Evolutionary conservation across 2,888 invertebrate species (phyloP).

Genomic region (Pachymerium ferrugineum): DNA sequence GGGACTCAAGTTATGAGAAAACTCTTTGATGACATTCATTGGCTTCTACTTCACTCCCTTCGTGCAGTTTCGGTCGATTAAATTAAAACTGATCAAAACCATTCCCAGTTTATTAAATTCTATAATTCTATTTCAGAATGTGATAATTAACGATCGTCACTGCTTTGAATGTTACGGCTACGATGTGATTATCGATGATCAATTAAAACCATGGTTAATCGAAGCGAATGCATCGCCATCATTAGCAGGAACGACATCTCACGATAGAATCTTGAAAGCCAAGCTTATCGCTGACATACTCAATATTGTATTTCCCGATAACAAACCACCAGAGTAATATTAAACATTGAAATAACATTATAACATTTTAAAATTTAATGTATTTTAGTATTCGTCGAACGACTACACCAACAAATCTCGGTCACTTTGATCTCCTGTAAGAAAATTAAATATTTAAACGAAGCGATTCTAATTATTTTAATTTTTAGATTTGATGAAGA

Average conservation of each 20-base stretch:
- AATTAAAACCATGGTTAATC: conserved; percentile 27
- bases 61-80: not conserved
- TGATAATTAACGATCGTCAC: conserved; percentile 87
- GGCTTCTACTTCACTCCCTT: conserved; percentile 81
- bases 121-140: conserved; percentile 47
- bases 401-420: not conserved
- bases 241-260: conserved; percentile 85
- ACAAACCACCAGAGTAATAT: conserved; percentile 73
- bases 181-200: conserved; percentile 35
- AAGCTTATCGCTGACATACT: conserved; percentile 89
- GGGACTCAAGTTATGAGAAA: conserved; percentile 64
- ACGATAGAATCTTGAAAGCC: conserved; percentile 87
- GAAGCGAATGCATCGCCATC: conserved; percentile 83
- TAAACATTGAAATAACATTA: not conserved
- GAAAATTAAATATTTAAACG: not conserved
- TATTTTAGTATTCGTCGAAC: not conserved
- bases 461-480: not conserved
- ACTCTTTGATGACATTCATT: conserved; percentile 64
- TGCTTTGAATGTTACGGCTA: conserved; percentile 88
- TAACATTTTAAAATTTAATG: not conserved
- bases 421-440: not conserved
- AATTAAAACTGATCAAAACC: not conserved
- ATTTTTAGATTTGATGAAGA: not conserved
- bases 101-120: not conserved
- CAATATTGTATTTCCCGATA: conserved; percentile 80